Evolutionary conservation across 1,140 invertebrate species (phyloP).

Genomic region (Portunus trituberculatus): DNA sequence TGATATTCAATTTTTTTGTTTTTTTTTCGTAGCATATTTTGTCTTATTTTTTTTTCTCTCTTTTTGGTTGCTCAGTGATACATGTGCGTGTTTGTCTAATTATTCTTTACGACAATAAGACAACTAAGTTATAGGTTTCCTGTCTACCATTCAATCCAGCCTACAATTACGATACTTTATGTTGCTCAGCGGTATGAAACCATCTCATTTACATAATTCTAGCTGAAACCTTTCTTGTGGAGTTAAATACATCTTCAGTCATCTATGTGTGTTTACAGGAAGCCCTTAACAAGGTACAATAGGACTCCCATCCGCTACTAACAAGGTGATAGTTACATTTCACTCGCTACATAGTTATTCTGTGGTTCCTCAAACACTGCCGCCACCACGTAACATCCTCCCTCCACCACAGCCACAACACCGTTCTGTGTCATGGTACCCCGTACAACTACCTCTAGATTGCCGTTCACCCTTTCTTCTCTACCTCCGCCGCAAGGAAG

Average conservation of each 20-base stretch:
- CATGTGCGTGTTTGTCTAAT: no score
- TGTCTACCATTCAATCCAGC: no score
- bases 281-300: not conserved
- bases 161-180: no score
- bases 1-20: no score
- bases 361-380: constrained; percentile 1
- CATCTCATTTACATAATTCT: not conserved
- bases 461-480: constrained; percentile 1
- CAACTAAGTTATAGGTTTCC: no score
- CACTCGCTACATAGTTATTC: not conserved
- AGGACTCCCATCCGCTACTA: not conserved
- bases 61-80: no score
- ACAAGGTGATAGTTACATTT: constrained; percentile 1
- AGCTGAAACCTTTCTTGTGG: not conserved
- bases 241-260: not conserved
- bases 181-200: not conserved
- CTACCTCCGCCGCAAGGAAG: not conserved
- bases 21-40: no score
- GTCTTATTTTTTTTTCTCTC: no score
- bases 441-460: not conserved
- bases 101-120: no score
- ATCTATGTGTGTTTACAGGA: constrained; percentile 13
- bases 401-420: not conserved
- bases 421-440: not conserved
- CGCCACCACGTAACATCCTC: not conserved